These are phyloP conservation scores for Haliaeetus vocifer DNA, from an alignment of 2,797 vertebrate species.

Conservation along the genomic window DNA sequence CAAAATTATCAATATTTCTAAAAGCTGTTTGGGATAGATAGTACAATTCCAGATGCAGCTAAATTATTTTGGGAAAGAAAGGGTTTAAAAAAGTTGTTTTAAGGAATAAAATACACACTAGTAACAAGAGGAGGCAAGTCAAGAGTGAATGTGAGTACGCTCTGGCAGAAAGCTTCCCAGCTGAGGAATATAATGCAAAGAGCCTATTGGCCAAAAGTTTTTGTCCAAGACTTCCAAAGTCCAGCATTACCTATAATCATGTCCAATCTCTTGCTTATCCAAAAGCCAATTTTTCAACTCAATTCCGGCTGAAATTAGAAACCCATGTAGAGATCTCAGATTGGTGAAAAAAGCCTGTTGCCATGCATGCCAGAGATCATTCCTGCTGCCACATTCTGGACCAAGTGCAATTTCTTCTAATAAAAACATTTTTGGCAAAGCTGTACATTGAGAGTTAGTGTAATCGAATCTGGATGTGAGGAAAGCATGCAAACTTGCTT, in stretches of 20 bases:
- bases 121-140: slow-evolving; percentile 41
- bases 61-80: slow-evolving; percentile 4
- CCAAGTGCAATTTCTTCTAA: slow-evolving; percentile 61
- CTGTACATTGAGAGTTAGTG: slow-evolving; percentile 46
- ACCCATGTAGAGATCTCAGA: slow-evolving; percentile 54
- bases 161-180: slow-evolving; percentile 15
- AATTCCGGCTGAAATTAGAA: slow-evolving; percentile 59
- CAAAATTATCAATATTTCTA: neutral
- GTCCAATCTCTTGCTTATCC: slow-evolving; percentile 57
- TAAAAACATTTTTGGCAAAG: slow-evolving; percentile 68
- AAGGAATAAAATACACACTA: slow-evolving; percentile 7
- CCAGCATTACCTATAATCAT: slow-evolving; percentile 62
- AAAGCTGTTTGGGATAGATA: neutral
- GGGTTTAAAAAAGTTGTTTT: neutral
- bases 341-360: slow-evolving; percentile 46
- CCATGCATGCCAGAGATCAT: slow-evolving; percentile 63
- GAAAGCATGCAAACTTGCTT: slow-evolving; percentile 66
- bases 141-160: slow-evolving; percentile 45
- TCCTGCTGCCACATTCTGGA: slow-evolving; percentile 68
- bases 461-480: slow-evolving; percentile 71
- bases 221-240: slow-evolving; percentile 55
- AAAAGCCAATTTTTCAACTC: slow-evolving; percentile 66
- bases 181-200: slow-evolving; percentile 58
- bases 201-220: slow-evolving; percentile 26
- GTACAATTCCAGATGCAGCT: neutral